These are phyloP conservation scores for Sphinx pinastri DNA, from an alignment of 2,888 invertebrate species.

Conservation along the genomic window DNA sequence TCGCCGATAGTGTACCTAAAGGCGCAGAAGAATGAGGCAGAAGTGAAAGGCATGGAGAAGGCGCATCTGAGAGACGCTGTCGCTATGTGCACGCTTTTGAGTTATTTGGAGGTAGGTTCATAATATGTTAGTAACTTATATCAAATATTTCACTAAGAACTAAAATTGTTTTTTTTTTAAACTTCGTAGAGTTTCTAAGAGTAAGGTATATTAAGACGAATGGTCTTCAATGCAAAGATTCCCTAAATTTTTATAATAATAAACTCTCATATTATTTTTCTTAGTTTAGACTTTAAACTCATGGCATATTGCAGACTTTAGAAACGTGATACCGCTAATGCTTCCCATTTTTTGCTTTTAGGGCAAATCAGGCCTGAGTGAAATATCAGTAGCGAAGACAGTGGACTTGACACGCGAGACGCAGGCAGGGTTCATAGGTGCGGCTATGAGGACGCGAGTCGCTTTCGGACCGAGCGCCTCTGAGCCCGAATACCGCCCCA, in stretches of 20 bases:
- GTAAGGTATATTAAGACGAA: too few relatives aligned
- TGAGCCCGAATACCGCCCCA: constrained; percentile 92
- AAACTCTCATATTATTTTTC: too few relatives aligned
- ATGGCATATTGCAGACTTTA: too few relatives aligned
- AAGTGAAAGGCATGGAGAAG: constrained; percentile 91
- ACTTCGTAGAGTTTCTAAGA: too few relatives aligned
- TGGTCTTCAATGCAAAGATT: too few relatives aligned
- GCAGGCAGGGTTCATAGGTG: constrained; percentile 88
- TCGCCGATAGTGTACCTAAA: constrained; percentile 94
- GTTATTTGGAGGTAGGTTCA: constrained; percentile 62
- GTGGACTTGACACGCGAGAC: constrained; percentile 89
- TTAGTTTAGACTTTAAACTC: too few relatives aligned
- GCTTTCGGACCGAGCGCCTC: constrained; percentile 95
- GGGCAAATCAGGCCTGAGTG: constrained; percentile 85
- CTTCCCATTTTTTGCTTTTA: constrained; percentile 37
- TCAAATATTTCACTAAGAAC: too few relatives aligned
- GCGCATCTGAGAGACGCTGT: constrained; percentile 95
- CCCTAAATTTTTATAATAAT: too few relatives aligned
- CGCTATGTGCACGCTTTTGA: constrained; percentile 94
- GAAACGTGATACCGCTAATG: too few relatives aligned
- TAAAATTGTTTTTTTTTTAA: too few relatives aligned
- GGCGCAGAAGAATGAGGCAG: constrained; percentile 92
- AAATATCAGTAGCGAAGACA: constrained; percentile 87
- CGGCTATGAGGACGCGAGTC: constrained; percentile 94
- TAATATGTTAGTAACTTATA: not conserved